Base-by-base conservation (phyloP, 2,113 vertebrate species). In the Dunckerocampus dactyliophorus region DNA sequence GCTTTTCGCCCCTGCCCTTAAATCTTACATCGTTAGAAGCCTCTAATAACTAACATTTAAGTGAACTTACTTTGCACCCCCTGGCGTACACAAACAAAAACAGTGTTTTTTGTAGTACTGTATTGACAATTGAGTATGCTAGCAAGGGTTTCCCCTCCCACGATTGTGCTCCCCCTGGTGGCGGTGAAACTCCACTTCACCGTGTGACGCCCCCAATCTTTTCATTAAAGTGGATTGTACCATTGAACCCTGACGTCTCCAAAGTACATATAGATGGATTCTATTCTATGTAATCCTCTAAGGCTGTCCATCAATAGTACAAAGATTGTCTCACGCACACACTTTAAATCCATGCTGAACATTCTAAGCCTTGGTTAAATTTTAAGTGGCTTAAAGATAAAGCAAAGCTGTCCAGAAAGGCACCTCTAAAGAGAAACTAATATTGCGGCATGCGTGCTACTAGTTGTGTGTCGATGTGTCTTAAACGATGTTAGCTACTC, bases 101-200 rank as follows among this genome's bases (percentile, higher is more conserved):
- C 24, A 28, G 24, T 28, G 24, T 28, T 5, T 28, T 28, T 34
- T 34, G 31, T 8, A 34, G 31, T 8, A 34, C 31, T 8, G 31
- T 7, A 34, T 34, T 34, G 31, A 34, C 31, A 34, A 8, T 34
- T 5, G 31, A 8, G 31, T 34, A 13, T 43, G 39, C 39, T 13
- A 43, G 11, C 12, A 43, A 43, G 3, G 28, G 28, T 54, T 54
- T n/a, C 28, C 28, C 31, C 12, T 10, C 4, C 6, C 22, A 2
- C 24, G 6, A 51, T 50, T 20, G 11, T 22, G 13, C 76, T 4
- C 79, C 72, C 45, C 59, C 67, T 24, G 31, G 39, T 54, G 84
- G 74, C 0, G 3, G 0, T 1, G 37, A 1, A 8, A 0, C 2
- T 6, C 14, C 11, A 71, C 52, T 72, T 48, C 76, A 19, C 1